Evolutionary conservation across 2,113 vertebrate genomes (phyloP).

Genomic region (Corydoras sp.): DNA sequence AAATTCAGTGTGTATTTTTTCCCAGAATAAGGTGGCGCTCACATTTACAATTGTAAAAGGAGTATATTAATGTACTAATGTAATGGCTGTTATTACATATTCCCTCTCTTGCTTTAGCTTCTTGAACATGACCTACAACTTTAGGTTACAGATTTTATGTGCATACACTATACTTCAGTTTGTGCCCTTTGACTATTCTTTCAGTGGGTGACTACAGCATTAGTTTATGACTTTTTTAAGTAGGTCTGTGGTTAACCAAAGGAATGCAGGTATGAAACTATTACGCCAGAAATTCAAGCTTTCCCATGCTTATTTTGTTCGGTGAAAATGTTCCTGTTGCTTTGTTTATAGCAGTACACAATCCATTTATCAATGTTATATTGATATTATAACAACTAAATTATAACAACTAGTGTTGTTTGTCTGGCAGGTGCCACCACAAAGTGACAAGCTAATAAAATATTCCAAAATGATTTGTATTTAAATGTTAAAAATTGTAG

Average conservation of each 20-base stretch:
- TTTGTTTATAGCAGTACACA: conserved; percentile 5
- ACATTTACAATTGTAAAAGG: conserved; percentile 13
- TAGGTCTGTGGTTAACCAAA: conserved; percentile 25
- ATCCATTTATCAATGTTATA: background rate
- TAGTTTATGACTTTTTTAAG: background rate
- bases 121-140: background rate
- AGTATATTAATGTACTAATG: conserved; percentile 1
- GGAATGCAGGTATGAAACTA: conserved; percentile 20
- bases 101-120: background rate
- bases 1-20: background rate
- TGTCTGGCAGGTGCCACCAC: background rate
- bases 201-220: background rate
- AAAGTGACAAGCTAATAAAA: background rate
- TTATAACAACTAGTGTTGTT: background rate
- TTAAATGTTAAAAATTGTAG: no score
- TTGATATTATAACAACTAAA: background rate
- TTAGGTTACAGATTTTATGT: background rate
- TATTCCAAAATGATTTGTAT: no score
- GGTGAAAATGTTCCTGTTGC: background rate
- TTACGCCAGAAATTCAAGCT: conserved; percentile 10
- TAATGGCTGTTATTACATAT: background rate
- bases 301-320: background rate
- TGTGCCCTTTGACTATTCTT: background rate
- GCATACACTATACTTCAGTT: background rate
- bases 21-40: conserved; percentile 9